Conservation (phyloP, 2,888 invertebrate genomes). For the Cryptocephalus primarius region DNA sequence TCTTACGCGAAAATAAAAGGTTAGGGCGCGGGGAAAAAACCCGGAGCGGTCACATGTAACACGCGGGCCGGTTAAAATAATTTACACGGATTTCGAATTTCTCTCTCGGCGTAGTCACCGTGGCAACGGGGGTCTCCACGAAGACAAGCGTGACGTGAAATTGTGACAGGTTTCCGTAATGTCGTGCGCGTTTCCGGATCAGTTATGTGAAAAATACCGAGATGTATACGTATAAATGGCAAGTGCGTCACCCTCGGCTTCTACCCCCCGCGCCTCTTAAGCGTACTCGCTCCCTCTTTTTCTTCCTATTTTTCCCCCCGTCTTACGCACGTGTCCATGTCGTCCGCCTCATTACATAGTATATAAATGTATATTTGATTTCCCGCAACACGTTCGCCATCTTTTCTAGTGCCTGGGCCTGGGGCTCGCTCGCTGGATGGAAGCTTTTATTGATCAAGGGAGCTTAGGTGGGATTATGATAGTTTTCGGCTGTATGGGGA, state of each 20-base stretch:
- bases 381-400: constrained; percentile 9
- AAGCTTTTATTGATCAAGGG: constrained; percentile 24
- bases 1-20: no score
- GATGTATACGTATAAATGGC: constrained; percentile 13
- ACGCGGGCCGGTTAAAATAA: no score
- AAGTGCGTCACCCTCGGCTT: constrained; percentile 7
- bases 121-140: no score
- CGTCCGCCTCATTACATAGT: constrained; percentile 23
- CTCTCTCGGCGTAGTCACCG: no score
- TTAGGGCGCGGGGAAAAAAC: no score
- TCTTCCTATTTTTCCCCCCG: constrained; percentile 5
- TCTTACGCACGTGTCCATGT: constrained; percentile 19
- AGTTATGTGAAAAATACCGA: neutral
- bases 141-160: no score
- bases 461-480: constrained; percentile 26
- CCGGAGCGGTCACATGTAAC: no score
- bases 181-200: no score
- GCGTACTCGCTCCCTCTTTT: constrained; percentile 2
- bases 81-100: no score
- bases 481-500: constrained; percentile 26
- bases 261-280: constrained; percentile 1
- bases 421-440: constrained; percentile 8
- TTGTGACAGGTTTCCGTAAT: no score
- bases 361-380: constrained; percentile 23
- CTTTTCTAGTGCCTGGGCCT: constrained; percentile 6